A percentile compares a stretch with the other conserved stretches of the same genome.
phyloP scores from a whole-genome alignment of 2,888 invertebrate genomes.

The Euphydryas editha region DNA sequence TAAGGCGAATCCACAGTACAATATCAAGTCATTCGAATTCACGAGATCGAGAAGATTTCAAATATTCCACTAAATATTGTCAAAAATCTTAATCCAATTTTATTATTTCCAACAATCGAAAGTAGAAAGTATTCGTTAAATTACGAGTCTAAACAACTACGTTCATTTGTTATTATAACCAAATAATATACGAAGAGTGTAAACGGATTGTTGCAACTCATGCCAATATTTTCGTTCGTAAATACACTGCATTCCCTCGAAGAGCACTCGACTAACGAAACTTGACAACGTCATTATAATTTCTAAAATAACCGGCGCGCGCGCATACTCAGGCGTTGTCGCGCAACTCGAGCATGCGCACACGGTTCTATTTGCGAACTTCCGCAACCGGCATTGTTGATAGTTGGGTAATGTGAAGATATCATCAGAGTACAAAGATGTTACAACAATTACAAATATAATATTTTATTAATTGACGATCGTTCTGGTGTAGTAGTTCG shows the following conservation, averaged over 20 bases:
- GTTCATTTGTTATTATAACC: not conserved
- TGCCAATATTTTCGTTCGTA: constrained; percentile 13
- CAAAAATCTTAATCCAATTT: not conserved
- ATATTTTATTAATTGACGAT: too few relatives aligned
- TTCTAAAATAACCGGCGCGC: constrained; percentile 23
- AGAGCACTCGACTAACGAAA: constrained; percentile 3
- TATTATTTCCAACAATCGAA: not conserved
- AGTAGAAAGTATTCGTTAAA: not conserved
- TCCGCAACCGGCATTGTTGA: constrained; percentile 10
- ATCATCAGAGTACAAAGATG: too few relatives aligned
- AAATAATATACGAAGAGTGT: not conserved
- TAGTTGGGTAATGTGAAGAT: constrained; percentile 5
- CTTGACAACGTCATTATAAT: constrained; percentile 29
- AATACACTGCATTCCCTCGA: constrained; percentile 11
- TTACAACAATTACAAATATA: too few relatives aligned
- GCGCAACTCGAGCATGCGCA: constrained; percentile 19
- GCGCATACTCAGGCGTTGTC: constrained; percentile 29
- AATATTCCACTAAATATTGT: not conserved
- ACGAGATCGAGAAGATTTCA: not conserved
- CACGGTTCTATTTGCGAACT: constrained; percentile 27
- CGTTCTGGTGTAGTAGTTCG: too few relatives aligned
- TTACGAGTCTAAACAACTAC: not conserved
- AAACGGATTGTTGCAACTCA: not conserved
- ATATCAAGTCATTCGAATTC: too few relatives aligned
- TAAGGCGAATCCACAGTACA: too few relatives aligned